These are phyloP conservation scores for Egretta garzetta DNA, from an alignment of 2,113 vertebrate species.

Conservation along the genomic window DNA sequence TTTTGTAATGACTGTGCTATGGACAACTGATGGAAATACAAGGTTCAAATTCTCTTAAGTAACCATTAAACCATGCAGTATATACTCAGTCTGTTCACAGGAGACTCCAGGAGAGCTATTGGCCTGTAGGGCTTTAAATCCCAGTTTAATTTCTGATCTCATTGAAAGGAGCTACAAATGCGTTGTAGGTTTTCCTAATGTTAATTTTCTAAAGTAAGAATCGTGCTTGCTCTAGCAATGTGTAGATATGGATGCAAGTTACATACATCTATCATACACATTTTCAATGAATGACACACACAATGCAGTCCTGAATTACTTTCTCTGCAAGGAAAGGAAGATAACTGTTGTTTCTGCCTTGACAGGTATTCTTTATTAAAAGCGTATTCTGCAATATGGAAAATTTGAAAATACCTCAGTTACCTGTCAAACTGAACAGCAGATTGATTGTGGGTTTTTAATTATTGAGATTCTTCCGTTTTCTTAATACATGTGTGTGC, in stretches of 20 bases:
- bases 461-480: background rate
- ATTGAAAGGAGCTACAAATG: background rate
- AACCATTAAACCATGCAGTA: background rate
- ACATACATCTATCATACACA: fast-evolving
- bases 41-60: background rate
- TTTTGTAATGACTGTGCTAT: background rate
- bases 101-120: background rate
- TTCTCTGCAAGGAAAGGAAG: background rate
- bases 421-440: background rate
- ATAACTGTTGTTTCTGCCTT: background rate
- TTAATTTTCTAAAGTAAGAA: background rate
- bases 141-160: background rate
- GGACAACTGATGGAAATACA: background rate
- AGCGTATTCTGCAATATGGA: background rate
- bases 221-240: background rate
- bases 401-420: background rate
- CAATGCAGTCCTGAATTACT: background rate
- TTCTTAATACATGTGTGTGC: no score
- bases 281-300: background rate
- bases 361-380: background rate
- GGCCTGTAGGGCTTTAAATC: background rate
- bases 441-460: fast-evolving
- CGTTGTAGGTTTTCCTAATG: background rate
- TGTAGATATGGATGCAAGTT: background rate
- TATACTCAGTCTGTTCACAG: background rate